Conservation (phyloP, 2,113 vertebrate genomes). For the Chaetorhynchus papuensis region DNA sequence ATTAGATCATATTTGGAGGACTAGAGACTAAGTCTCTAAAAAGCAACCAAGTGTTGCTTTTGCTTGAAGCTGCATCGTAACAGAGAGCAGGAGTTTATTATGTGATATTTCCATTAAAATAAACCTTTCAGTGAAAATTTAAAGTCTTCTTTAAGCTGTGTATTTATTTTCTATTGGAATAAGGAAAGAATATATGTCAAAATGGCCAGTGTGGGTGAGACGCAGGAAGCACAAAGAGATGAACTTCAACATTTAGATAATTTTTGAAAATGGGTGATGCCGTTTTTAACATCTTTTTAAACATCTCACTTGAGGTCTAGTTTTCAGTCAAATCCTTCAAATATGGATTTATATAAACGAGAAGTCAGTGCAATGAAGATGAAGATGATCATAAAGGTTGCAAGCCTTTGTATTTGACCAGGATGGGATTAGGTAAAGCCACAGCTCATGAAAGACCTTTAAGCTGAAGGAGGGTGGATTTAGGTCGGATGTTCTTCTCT, state of each 20-base stretch:
- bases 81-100: background rate
- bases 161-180: background rate
- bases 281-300: background rate
- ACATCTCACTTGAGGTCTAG: background rate
- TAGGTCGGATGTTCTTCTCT: background rate
- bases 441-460: accelerated
- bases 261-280: background rate
- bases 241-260: background rate
- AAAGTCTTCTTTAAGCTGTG: background rate
- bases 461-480: background rate
- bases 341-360: background rate
- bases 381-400: accelerated
- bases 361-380: background rate
- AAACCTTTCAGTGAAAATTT: background rate
- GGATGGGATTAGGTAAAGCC: background rate
- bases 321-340: background rate
- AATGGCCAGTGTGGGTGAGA: background rate
- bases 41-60: background rate
- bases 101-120: background rate
- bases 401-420: background rate
- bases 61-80: background rate
- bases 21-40: too few species aligned
- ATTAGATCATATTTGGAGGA: background rate
- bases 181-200: background rate
- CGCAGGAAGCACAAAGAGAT: accelerated